Conservation (phyloP, 2,888 invertebrate genomes). For the Epinotia nisella region DNA sequence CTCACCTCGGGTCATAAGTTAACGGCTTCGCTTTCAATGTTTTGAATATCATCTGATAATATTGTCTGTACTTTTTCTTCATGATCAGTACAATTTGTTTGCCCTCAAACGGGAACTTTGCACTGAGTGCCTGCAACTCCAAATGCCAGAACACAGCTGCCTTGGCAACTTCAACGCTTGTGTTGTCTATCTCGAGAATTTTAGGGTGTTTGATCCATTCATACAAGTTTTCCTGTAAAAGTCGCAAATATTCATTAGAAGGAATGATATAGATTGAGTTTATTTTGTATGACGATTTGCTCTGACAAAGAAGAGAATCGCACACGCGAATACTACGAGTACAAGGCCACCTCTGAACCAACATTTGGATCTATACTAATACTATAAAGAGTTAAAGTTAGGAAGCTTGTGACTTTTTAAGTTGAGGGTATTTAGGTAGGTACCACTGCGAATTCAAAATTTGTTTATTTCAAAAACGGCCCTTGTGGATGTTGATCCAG, state of each 20-base stretch:
- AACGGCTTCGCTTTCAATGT: constrained; percentile 77
- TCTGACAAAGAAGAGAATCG: too few species aligned
- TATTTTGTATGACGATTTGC: too few species aligned
- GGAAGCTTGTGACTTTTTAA: too few species aligned
- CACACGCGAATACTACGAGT: too few species aligned
- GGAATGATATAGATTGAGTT: neutral
- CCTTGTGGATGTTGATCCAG: too few species aligned
- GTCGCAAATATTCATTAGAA: neutral
- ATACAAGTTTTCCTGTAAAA: constrained; percentile 73
- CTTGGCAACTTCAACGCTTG: constrained; percentile 76
- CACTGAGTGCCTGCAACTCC: constrained; percentile 64
- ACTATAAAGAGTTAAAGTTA: too few species aligned
- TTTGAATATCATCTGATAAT: constrained; percentile 81
- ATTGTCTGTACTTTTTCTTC: constrained; percentile 80
- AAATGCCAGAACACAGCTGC: constrained; percentile 78
- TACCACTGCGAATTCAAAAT: too few species aligned
- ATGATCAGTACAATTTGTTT: constrained; percentile 79
- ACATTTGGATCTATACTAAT: too few species aligned
- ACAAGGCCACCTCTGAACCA: too few species aligned
- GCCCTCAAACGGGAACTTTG: constrained; percentile 76
- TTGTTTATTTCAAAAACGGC: too few species aligned
- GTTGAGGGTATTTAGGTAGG: too few species aligned
- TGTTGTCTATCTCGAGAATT: constrained; percentile 75
- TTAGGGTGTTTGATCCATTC: constrained; percentile 81
- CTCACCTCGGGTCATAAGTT: constrained; percentile 78